Base-by-base conservation (phyloP, 2,113 vertebrate genomes). In the Melanerpes formicivorus region DNA sequence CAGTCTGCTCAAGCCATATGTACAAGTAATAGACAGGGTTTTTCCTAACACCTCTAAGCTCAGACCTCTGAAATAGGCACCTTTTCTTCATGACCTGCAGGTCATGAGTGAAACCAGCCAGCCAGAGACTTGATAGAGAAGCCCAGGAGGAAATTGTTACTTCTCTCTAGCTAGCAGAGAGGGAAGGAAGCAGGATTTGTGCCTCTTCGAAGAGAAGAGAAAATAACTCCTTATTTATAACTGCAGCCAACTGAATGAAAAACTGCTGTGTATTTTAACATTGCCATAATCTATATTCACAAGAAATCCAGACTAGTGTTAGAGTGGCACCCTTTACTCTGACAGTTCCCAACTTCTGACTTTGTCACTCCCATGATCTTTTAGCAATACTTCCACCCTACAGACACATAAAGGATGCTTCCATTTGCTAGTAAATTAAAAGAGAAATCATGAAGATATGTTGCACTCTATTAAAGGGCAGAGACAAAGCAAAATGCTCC, bases 401-500 rank as follows among this genome's bases (percentile, higher is more conserved):
- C 21, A 48, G 1, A 26, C 13, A 52, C 12, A 29, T 9, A 74
- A 59, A 34, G 8, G 54, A 78, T 64, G 16, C 18, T 71, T 27
- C 9, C 1, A 2, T 82, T 82, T 89, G 37, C 26, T 56, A 58
- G 79, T 77, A 70, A 65, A 73, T 87, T 70, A 54, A 83, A 96
- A 93, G 34, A 22, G 14, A 62, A 70, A 73, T 70, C 34, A 74
- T 54, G 52, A 93, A 82, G 63, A 87, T 89, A 81, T 67, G 29
- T 67, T 69, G 56, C 37, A 76, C 17, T 66, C 56, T 85, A 59
- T 80, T 88, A 84, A 96, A 90, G 48, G 73, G 74, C 29, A 58
- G 48, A 71, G 69, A 91, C 78, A 90, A 92, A 82, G 78, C 56
- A 90, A 84, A 93, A 74, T 27, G 0, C 0, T 4, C 16, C 32